Evolutionary conservation across 2,888 invertebrate species (phyloP).

Genomic region (Leucophenga maculata): DNA sequence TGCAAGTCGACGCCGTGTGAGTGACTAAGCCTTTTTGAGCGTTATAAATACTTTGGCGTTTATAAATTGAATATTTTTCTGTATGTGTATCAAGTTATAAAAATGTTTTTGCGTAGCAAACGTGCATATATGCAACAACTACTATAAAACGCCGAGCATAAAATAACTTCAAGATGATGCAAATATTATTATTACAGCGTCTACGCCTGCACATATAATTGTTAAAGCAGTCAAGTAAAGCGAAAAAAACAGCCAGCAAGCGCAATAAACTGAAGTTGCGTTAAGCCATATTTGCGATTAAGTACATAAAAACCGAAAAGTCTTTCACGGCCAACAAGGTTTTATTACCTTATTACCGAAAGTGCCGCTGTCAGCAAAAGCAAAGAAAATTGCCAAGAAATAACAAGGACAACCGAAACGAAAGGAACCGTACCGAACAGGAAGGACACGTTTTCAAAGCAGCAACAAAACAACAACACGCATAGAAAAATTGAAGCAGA

Average conservation of each 20-base stretch:
- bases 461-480: conserved; percentile 13
- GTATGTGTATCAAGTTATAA: not conserved
- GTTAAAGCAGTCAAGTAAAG: not conserved
- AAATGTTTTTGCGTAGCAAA: not conserved
- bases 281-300: not conserved
- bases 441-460: not conserved
- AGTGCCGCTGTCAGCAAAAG: conserved; percentile 58
- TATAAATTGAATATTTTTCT: conserved; percentile 4
- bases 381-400: conserved; percentile 20
- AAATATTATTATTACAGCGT: too few relatives aligned
- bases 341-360: conserved; percentile 51
- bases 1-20: too few relatives aligned
- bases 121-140: not conserved
- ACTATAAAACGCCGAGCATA: too few relatives aligned
- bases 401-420: conserved; percentile 38
- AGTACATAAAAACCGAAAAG: not conserved
- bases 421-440: conserved; percentile 43
- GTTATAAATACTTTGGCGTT: not conserved
- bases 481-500: not conserved
- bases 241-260: conserved; percentile 28
- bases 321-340: conserved; percentile 31
- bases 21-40: too few relatives aligned
- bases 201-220: too few relatives aligned
- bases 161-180: too few relatives aligned
- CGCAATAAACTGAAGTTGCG: conserved; percentile 13